Conservation (phyloP, 1,140 invertebrate species). For the Heliothis subflexa region DNA sequence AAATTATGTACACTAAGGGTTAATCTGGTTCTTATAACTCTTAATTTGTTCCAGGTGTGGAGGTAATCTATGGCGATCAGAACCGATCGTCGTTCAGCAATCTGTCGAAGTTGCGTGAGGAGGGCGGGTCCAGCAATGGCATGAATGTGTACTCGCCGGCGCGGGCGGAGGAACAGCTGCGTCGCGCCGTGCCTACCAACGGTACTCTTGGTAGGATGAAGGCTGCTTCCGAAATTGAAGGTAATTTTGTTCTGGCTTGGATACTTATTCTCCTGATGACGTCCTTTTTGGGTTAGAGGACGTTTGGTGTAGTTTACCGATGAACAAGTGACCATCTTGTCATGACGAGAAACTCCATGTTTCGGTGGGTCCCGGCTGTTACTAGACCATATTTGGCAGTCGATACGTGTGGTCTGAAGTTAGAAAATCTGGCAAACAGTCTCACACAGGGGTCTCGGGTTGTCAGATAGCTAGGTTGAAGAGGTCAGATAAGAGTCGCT, state of each 20-base stretch:
- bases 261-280: background rate
- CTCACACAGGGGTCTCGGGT: too few species aligned
- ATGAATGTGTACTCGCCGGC: constrained; percentile 82
- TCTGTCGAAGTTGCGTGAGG: constrained; percentile 79
- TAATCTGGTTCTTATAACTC: background rate
- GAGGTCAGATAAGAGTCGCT: too few species aligned
- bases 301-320: too few species aligned
- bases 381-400: too few species aligned
- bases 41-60: constrained; percentile 65
- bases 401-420: too few species aligned
- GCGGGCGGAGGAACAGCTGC: constrained; percentile 77
- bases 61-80: constrained; percentile 80
- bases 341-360: too few species aligned
- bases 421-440: too few species aligned
- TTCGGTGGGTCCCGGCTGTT: too few species aligned
- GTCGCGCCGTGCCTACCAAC: constrained; percentile 68
- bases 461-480: too few species aligned
- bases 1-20: background rate
- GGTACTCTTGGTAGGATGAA: constrained; percentile 79
- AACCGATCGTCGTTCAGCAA: constrained; percentile 76
- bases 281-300: background rate
- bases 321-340: too few species aligned
- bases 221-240: constrained; percentile 74
- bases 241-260: constrained; percentile 47
- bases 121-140: constrained; percentile 74